Percentiles rank a stretch among this genome's conserved stretches.
phyloP scores from a whole-genome alignment of 2,888 invertebrate species.

The Drosophila differens region DNA sequence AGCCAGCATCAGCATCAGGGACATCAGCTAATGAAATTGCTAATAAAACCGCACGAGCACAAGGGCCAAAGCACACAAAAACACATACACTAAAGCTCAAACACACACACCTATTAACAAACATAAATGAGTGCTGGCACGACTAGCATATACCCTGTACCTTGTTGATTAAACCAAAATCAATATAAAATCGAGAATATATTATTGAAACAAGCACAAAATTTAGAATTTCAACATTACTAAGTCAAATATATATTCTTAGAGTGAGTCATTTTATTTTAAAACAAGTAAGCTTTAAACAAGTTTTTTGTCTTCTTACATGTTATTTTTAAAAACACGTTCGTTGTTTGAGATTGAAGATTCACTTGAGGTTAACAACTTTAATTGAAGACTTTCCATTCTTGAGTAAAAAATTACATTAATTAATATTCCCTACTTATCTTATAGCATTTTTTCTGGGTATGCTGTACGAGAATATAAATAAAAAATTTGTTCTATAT shows the following conservation, averaged over 20 bases:
- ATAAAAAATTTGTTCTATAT: neutral
- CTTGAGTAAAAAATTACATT: neutral
- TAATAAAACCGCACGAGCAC: slow-evolving; percentile 66
- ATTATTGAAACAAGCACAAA: neutral
- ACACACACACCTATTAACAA: neutral
- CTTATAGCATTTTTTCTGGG: too few relatives aligned
- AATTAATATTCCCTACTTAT: neutral
- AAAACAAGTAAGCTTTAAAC: neutral
- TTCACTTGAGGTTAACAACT: too few relatives aligned
- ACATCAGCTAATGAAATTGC: slow-evolving; percentile 73
- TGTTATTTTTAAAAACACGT: neutral
- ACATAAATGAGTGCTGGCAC: neutral
- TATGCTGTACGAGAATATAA: too few relatives aligned
- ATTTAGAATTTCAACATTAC: neutral
- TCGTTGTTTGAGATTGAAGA: too few relatives aligned
- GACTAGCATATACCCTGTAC: neutral
- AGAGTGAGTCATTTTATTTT: neutral
- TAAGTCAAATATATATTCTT: neutral
- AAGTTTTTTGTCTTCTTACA: neutral
- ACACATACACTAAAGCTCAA: neutral
- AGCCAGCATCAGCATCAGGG: slow-evolving; percentile 19
- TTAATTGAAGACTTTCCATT: neutral
- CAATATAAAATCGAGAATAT: neutral
- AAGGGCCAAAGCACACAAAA: slow-evolving; percentile 24
- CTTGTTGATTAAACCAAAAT: neutral